phyloP scores from a whole-genome alignment of 2,888 invertebrate genomes.

The Cantharis lateralis region DNA sequence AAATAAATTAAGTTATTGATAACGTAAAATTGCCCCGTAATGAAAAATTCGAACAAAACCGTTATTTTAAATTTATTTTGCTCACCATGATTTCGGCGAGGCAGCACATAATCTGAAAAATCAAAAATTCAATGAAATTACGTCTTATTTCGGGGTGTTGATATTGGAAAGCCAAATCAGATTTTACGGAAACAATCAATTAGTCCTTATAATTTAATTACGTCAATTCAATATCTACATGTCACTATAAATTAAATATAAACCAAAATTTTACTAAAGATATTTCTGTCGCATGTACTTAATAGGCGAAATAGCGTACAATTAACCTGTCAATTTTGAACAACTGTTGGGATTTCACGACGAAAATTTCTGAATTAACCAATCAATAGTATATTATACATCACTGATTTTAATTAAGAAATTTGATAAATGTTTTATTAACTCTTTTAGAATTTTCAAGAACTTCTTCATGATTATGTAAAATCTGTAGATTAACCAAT shows the following conservation, averaged over 20 bases:
- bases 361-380: not conserved
- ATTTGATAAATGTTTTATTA: not conserved
- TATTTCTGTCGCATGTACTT: not conserved
- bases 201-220: not conserved
- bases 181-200: not conserved
- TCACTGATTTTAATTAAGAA: not conserved
- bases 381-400: not conserved
- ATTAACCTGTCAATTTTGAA: constrained; percentile 2
- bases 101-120: not conserved
- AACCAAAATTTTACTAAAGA: not conserved
- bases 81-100: not conserved
- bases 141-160: not conserved
- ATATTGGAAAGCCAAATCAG: not conserved
- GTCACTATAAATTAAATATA: not conserved
- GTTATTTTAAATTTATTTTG: not conserved
- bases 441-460: not conserved
- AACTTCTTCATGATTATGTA: not conserved
- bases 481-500: not conserved
- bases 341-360: not conserved
- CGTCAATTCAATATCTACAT: not conserved
- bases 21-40: not conserved
- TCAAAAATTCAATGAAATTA: not conserved
- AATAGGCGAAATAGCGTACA: not conserved
- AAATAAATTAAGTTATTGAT: constrained; percentile 12
- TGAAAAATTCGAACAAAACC: not conserved